These are phyloP conservation scores for Drosophila athabasca DNA, from an alignment of 1,140 invertebrate species.

Conservation along the genomic window DNA sequence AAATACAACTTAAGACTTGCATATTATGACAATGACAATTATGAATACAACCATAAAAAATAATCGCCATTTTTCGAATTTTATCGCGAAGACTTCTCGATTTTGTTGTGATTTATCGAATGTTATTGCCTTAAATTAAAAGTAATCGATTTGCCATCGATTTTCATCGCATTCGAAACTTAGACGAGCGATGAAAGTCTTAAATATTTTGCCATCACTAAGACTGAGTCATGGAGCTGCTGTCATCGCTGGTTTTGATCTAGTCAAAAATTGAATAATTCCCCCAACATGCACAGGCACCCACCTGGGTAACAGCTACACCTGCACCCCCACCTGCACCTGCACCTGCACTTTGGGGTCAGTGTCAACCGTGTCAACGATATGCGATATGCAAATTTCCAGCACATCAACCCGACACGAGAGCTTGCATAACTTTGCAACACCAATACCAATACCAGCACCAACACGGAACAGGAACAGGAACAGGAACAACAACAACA, in stretches of 20 bases:
- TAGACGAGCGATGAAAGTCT: no score
- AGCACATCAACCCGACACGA: conserved; percentile 49
- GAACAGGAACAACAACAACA: conserved; percentile 30
- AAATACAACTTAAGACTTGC: no score
- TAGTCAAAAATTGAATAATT: conserved; percentile 46
- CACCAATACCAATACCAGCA: conserved; percentile 4
- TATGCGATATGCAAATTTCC: conserved; percentile 68
- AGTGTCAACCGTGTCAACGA: conserved; percentile 72
- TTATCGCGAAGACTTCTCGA: no score
- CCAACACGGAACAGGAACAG: conserved; percentile 7
- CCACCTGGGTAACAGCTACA: neutral
- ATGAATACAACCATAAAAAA: no score
- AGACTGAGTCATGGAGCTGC: neutral
- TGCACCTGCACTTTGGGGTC: conserved; percentile 44
- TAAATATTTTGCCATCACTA: no score
- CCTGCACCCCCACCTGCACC: neutral
- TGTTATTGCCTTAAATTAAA: no score
- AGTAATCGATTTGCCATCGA: no score
- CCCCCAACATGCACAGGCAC: neutral
- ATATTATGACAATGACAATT: no score
- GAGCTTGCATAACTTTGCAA: conserved; percentile 67
- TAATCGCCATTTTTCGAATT: no score
- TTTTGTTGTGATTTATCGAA: no score
- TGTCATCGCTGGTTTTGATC: conserved; percentile 39
- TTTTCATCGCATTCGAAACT: no score